These are phyloP conservation scores for Balanococcus diminutus DNA, from an alignment of 2,888 invertebrate species.

Conservation along the genomic window DNA sequence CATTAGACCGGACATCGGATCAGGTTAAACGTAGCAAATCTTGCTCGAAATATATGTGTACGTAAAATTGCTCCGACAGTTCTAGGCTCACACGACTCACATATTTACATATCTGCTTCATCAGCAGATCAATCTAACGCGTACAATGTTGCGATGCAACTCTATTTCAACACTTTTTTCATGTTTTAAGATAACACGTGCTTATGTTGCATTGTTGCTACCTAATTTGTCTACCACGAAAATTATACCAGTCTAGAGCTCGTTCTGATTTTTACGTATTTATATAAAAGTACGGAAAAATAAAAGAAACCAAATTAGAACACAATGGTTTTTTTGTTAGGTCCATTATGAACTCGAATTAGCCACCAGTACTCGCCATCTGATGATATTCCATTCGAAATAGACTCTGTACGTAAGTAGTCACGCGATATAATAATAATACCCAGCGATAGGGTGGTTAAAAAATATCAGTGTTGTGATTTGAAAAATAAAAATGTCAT, in stretches of 20 bases:
- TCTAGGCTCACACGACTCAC: not conserved
- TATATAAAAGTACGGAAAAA: not conserved
- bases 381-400: not conserved
- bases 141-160: not conserved
- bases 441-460: not conserved
- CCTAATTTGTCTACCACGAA: too few species aligned
- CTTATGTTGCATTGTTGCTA: too few species aligned
- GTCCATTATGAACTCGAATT: not conserved
- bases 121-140: not conserved
- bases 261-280: not conserved
- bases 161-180: too few species aligned
- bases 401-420: not conserved
- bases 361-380: not conserved
- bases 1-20: slow-evolving; percentile 19
- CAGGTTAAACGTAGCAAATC: not conserved
- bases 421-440: slow-evolving; percentile 25
- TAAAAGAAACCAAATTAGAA: not conserved
- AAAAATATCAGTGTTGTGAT: too few species aligned
- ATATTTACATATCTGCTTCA: not conserved
- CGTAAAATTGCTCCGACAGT: too few species aligned
- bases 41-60: not conserved
- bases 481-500: too few species aligned
- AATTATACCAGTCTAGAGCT: not conserved
- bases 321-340: not conserved
- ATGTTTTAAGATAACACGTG: too few species aligned